phyloP scores from a whole-genome alignment of 1,140 invertebrate genomes.

The Antheraea pernyi region DNA sequence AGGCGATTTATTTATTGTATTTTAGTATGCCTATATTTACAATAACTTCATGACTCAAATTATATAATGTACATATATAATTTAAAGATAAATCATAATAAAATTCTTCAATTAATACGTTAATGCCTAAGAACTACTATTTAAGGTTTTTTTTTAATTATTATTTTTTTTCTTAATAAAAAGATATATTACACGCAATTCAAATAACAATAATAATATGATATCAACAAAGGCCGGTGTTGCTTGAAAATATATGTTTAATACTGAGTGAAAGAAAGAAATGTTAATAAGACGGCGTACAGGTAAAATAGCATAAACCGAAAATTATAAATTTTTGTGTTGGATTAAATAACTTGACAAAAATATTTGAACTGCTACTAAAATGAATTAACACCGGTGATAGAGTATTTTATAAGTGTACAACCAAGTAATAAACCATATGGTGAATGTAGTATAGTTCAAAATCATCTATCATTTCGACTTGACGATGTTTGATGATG shows the following conservation, averaged over 20 bases:
- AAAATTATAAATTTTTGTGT: not conserved
- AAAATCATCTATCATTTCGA: too few species aligned
- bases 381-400: too few species aligned
- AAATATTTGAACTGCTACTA: not conserved
- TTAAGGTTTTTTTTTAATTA: constrained; percentile 51
- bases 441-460: too few species aligned
- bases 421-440: too few species aligned
- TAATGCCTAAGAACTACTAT: constrained; percentile 74
- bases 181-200: constrained; percentile 73
- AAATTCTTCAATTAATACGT: constrained; percentile 73
- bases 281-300: not conserved
- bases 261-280: constrained; percentile 51
- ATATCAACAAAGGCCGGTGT: constrained; percentile 61
- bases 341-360: not conserved
- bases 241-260: constrained; percentile 36
- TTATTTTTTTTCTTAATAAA: constrained; percentile 65
- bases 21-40: constrained; percentile 71
- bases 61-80: constrained; percentile 74
- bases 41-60: constrained; percentile 67
- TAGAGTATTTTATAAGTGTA: too few species aligned
- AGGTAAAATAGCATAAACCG: not conserved
- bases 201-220: constrained; percentile 61
- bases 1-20: constrained; percentile 36
- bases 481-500: too few species aligned
- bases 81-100: constrained; percentile 76